A percentile compares a stretch with the other conserved stretches of the same genome.
These are phyloP conservation scores for Pseudois nayaur DNA, from an alignment of 2,113 vertebrate genomes.

Conservation along the genomic window DNA sequence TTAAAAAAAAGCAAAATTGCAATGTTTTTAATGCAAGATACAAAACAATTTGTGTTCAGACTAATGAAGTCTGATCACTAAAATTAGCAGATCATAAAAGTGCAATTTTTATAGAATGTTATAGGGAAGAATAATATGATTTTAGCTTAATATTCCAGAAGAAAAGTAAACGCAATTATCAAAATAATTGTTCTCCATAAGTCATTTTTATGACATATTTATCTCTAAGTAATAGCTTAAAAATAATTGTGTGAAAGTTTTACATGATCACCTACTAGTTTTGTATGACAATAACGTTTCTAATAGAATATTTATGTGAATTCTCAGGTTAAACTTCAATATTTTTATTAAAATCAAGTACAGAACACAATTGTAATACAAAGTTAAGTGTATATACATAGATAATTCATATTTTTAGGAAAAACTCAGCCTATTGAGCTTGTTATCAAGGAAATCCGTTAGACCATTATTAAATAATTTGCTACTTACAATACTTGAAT, in stretches of 20 bases:
- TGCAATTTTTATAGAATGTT: not conserved
- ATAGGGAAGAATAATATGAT: not conserved
- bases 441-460: not conserved
- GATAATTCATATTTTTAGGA: not conserved
- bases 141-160: not conserved
- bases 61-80: not conserved
- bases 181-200: not conserved
- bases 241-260: not conserved
- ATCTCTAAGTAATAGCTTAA: not conserved
- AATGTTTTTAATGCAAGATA: not conserved
- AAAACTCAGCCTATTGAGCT: not conserved
- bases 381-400: not conserved
- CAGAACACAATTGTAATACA: not conserved
- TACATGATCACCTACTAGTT: not conserved
- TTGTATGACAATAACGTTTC: not conserved
- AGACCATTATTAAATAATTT: not conserved
- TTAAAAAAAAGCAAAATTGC: not conserved
- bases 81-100: not conserved
- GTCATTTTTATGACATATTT: not conserved
- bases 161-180: not conserved
- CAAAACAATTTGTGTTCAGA: not conserved
- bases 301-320: not conserved
- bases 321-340: not conserved
- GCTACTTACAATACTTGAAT: not conserved
- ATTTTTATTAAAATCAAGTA: not conserved